Conservation (phyloP, 2,888 invertebrate genomes). For the Hermaeophaga mercurialis region DNA sequence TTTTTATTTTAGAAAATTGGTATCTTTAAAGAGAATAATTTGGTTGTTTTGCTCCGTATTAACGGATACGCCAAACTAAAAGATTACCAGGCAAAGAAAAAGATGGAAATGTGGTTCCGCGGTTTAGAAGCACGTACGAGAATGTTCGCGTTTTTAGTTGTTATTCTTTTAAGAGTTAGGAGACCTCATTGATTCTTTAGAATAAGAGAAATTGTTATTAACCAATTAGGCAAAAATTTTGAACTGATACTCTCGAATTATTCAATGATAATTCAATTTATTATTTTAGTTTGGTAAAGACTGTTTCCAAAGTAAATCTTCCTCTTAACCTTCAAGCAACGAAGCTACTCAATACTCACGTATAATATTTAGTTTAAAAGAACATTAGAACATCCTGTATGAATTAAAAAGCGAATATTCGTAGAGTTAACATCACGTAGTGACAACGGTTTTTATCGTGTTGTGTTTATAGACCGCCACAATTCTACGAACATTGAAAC, state of each 20-base stretch:
- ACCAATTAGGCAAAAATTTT: no score
- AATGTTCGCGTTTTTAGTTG: slow-evolving; percentile 2
- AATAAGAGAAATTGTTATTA: no score
- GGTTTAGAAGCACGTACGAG: slow-evolving; percentile 4
- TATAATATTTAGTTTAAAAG: no score
- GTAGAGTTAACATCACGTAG: slow-evolving; percentile 7
- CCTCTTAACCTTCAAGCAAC: no score
- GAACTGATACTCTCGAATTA: neutral
- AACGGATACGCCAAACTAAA: no score
- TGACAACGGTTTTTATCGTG: slow-evolving; percentile 14
- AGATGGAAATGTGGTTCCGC: slow-evolving; percentile 7
- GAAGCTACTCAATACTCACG: no score
- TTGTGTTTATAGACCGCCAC: slow-evolving; percentile 8
- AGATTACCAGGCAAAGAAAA: neutral
- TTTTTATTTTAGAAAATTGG: no score
- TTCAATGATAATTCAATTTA: no score
- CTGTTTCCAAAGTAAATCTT: no score
- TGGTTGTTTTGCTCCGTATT: neutral
- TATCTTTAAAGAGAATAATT: no score
- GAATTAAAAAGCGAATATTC: slow-evolving; percentile 9
- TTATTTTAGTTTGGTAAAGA: no score
- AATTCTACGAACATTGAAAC: slow-evolving; percentile 19
- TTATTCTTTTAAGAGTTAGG: neutral
- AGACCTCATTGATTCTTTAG: neutral
- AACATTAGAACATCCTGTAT: slow-evolving; percentile 3